A percentile compares a stretch with the other conserved stretches of the same genome.
phyloP scores from a whole-genome alignment of 2,113 vertebrate genomes.

The Terrapene triunguis region DNA sequence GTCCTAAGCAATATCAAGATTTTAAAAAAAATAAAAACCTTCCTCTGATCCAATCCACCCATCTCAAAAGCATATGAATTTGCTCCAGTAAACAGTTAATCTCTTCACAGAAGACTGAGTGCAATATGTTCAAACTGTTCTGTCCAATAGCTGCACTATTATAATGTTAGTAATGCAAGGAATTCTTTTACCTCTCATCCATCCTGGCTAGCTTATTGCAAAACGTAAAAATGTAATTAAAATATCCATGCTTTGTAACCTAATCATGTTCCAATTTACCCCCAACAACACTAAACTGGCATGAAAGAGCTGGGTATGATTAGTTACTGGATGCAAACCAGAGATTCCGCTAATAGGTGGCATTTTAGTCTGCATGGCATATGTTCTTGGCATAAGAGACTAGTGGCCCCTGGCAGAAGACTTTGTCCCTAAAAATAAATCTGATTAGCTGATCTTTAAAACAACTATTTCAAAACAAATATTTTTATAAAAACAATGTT shows the following conservation, averaged over 20 bases:
- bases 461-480: neutral
- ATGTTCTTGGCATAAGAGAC: slow-evolving; percentile 31
- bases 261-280: slow-evolving; percentile 26
- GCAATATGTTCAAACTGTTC: neutral
- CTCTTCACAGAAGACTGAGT: neutral
- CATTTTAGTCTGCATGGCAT: slow-evolving; percentile 25
- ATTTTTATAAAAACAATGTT: accelerated
- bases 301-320: slow-evolving; percentile 51
- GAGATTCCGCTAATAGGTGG: slow-evolving; percentile 58
- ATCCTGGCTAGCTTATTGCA: neutral
- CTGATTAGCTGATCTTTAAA: neutral
- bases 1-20: neutral
- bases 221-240: slow-evolving; percentile 25
- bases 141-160: neutral
- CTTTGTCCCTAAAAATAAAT: neutral
- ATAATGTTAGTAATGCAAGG: neutral
- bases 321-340: slow-evolving; percentile 22
- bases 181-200: neutral
- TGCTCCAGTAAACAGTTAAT: neutral
- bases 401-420: slow-evolving; percentile 24
- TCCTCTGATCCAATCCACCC: neutral
- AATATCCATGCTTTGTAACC: slow-evolving; percentile 43
- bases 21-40: neutral
- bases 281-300: slow-evolving; percentile 15
- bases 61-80: neutral